Conservation (phyloP, 2,113 vertebrate genomes). For the Rousettus leschenaultii region DNA sequence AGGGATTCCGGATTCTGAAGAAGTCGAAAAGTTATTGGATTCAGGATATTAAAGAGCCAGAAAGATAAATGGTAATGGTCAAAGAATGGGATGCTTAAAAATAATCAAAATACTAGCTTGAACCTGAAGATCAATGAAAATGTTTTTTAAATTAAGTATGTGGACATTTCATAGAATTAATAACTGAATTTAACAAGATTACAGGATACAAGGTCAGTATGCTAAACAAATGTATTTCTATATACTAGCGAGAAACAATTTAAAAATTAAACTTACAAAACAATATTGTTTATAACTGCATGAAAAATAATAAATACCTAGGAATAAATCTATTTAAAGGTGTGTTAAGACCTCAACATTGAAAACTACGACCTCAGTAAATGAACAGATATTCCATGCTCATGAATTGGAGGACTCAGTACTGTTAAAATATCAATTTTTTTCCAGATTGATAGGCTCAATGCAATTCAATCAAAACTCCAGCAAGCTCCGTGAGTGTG, state of each 20-base stretch:
- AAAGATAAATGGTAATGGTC: neutral
- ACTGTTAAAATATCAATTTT: neutral
- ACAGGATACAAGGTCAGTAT: neutral
- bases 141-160: neutral
- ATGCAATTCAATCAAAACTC: neutral
- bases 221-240: neutral
- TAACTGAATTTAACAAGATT: neutral
- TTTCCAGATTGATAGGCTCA: neutral
- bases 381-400: neutral
- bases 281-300: neutral
- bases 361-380: neutral
- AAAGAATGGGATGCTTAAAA: neutral
- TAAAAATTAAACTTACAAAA: neutral
- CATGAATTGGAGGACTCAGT: neutral
- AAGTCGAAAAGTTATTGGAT: neutral
- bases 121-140: neutral
- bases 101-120: neutral
- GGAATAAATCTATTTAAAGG: neutral
- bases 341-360: neutral
- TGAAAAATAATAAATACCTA: neutral
- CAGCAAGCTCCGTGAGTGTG: neutral
- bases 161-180: neutral
- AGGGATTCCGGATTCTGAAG: neutral
- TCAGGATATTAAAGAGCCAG: neutral
- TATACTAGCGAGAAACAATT: neutral